Base-by-base conservation (phyloP, 1,140 invertebrate species). In the Bombus confusus region DNA sequence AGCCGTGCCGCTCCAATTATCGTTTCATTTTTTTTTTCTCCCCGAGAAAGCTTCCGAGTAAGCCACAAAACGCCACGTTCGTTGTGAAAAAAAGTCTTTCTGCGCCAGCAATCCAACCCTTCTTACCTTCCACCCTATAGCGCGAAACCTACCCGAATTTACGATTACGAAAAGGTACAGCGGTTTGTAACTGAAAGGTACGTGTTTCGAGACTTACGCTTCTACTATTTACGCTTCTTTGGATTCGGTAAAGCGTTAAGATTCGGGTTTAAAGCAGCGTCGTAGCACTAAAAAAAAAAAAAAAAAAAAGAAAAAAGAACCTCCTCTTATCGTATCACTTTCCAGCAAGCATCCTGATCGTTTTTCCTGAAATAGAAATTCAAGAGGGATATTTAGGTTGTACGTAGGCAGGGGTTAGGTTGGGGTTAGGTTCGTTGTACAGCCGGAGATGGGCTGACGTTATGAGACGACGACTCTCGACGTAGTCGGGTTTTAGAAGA, bases 1-100 rank as follows among this genome's bases (percentile, higher is more conserved):
- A 83, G 43, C 73, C 25, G 18, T 69, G 41, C 52, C 37, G 39
- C 41, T 76, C 34, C 41, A 83, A 68, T 76, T 75, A 75, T 75
- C 64, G 78, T 71, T 71, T 28, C 41, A 52, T 69, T 66, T 80
- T 22, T 71, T 39, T 71, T 69, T n/a, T n/a, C n/a, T 37, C 34
- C 37, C 31, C 6, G 39, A 25, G 8, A 52, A 8, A 62, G 43
- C 39, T n/a, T 59, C 8, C 13, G 47, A 31, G 22, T 72, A 39
- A 68, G 34, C 47, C 43, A 5, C 18, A 15, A 31, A 68, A 79
- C 39, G 59, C 43, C 31, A n/a, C 41, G 12, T 18, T n/a, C 25
- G 4, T 10, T 25, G 4, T 6, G 3, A 37, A 78, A 18, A 18
- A 64, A 78, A 25, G 28, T 18, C 10, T 62, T 77, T 13, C 15